Evolutionary conservation across 2,888 invertebrate species (phyloP).

Genomic region (Syrphus vitripennis): DNA sequence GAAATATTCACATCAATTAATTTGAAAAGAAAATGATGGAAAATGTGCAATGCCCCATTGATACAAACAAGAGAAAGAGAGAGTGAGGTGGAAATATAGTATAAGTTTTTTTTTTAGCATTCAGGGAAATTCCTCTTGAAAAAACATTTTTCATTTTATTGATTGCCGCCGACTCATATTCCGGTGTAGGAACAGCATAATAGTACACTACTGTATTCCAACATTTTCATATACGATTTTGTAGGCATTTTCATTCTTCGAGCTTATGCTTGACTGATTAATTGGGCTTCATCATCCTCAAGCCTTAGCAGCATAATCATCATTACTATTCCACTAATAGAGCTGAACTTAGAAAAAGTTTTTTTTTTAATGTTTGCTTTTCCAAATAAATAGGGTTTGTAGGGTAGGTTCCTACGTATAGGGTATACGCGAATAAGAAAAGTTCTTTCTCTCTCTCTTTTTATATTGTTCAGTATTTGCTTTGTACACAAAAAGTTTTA

Average conservation of each 20-base stretch:
- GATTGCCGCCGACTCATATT: constrained; percentile 20
- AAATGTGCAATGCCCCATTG: constrained; percentile 3
- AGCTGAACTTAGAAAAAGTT: constrained; percentile 15
- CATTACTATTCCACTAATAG: constrained; percentile 8
- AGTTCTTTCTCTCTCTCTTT: neutral
- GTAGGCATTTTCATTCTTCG: constrained; percentile 46
- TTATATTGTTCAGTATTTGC: neutral
- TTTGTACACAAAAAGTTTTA: constrained; percentile 36
- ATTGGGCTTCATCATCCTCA: constrained; percentile 52
- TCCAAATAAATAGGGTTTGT: neutral
- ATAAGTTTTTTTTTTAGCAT: neutral
- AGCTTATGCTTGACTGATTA: constrained; percentile 50
- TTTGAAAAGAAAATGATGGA: constrained; percentile 24
- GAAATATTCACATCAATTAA: constrained; percentile 47
- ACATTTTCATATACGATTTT: neutral
- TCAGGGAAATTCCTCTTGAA: neutral
- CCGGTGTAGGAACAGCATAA: neutral
- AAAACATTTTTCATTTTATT: constrained; percentile 34
- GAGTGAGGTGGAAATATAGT: neutral
- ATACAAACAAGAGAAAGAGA: too few species aligned
- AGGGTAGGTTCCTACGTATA: neutral
- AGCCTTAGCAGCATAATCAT: constrained; percentile 19
- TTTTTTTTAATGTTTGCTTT: constrained; percentile 16
- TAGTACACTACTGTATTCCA: neutral
- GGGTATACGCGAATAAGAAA: neutral